phyloP scores from a whole-genome alignment of 1,140 invertebrate genomes.

The Homarus americanus region DNA sequence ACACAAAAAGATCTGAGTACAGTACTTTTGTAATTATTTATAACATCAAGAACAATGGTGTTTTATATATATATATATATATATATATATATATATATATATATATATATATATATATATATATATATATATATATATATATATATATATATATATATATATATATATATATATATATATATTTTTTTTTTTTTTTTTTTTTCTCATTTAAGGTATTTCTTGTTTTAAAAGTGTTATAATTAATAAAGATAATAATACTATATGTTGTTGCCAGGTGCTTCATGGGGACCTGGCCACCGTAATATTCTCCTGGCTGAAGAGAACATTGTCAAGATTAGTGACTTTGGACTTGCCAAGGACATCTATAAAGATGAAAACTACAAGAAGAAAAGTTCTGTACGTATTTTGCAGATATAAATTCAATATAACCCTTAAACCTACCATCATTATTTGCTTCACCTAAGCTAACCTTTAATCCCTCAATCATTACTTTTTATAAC shows the following conservation, averaged over 20 bases:
- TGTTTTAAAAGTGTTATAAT: not conserved
- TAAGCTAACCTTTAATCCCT: too few relatives aligned
- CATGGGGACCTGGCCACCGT: constrained; percentile 97
- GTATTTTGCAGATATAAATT: not conserved
- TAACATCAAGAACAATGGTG: not conserved
- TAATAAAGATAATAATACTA: not conserved
- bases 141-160: constrained; percentile 6
- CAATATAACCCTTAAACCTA: too few relatives aligned
- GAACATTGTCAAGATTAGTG: constrained; percentile 95
- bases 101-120: constrained; percentile 45
- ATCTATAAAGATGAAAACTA: constrained; percentile 96
- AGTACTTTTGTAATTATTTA: too few relatives aligned
- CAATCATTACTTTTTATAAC: too few relatives aligned
- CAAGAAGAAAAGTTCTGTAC: constrained; percentile 91
- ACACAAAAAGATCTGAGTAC: too few relatives aligned
- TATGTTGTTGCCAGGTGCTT: constrained; percentile 79
- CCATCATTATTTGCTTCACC: too few relatives aligned
- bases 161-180: not conserved
- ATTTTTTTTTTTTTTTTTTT: not conserved
- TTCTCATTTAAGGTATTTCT: not conserved
- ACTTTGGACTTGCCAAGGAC: constrained; percentile 96
- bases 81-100: constrained; percentile 26
- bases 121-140: constrained; percentile 33
- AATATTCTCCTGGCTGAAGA: constrained; percentile 96
- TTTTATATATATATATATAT: constrained; percentile 21